These are phyloP conservation scores for Pseudorasbora parva DNA, from an alignment of 2,113 vertebrate genomes.

Conservation along the genomic window DNA sequence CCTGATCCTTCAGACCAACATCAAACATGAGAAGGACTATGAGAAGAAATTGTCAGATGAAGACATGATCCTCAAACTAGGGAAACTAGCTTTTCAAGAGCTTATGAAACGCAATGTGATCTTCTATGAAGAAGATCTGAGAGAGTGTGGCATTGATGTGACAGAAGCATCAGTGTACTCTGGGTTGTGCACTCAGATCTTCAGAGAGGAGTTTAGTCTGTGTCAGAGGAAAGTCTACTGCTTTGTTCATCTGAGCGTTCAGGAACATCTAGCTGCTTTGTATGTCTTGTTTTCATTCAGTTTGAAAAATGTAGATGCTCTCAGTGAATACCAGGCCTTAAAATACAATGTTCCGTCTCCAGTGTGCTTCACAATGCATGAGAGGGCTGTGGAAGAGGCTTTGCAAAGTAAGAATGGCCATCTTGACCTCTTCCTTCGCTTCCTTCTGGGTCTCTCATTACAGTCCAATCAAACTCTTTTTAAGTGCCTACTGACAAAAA, in stretches of 20 bases:
- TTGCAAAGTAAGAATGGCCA: constrained; percentile 19
- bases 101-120: no score
- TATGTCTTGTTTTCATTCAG: constrained; percentile 14
- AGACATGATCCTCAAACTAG: no score
- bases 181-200: constrained; percentile 32
- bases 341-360: not conserved
- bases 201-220: constrained; percentile 9
- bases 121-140: not conserved
- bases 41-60: no score
- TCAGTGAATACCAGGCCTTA: not conserved
- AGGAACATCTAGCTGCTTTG: constrained; percentile 31
- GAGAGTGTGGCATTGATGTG: constrained; percentile 9
- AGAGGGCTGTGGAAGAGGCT: not conserved
- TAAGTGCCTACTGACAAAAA: not conserved
- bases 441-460: constrained; percentile 45
- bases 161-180: constrained; percentile 31
- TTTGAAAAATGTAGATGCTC: not conserved
- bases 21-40: no score
- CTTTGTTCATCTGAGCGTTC: constrained; percentile 39
- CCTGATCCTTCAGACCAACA: no score
- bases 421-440: constrained; percentile 41
- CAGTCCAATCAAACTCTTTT: constrained; percentile 40
- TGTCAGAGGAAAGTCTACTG: constrained; percentile 13
- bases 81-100: constrained; percentile 39
- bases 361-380: not conserved